Base-by-base conservation (phyloP, 2,113 vertebrate genomes). In the Aramus guarauna region DNA sequence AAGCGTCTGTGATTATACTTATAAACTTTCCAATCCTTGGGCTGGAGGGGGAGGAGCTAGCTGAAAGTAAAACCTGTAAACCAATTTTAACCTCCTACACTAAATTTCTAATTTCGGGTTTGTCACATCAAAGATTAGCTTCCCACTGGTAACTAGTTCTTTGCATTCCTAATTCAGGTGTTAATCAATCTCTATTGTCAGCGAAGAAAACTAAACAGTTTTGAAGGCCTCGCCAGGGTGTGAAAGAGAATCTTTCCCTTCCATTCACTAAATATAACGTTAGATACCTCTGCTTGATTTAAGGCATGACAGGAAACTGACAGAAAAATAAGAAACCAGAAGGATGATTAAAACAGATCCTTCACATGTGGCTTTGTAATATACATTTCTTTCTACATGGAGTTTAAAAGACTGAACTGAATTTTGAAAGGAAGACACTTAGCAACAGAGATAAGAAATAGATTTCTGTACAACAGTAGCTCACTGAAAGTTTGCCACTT, bases 171-270 rank as follows among this genome's bases (percentile, higher is more conserved):
- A 71, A 67, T 85, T 45, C 50, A 82, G 11, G 8, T 39, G 16
- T 81, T 78, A 62, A 62, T 37, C 48, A 69, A 66, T 34, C 39
- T 74, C 2, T 62, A 22, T 14, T 71, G 6, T 48, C 14, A 58
- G 9, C 13, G 47, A 85, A 62, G 50, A 81, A 77, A 92, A 62
- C 3, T 2, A 47, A 74, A 62, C 9, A 21, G 6, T 81, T 87
- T 23, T 30, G 34, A 91, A 87, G 3, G 0, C 4, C 24, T 21
- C 0, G 0, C 21, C 3, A 37, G 27, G 6, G 3, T 75, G 5
- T 36, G 41, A 58, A 87, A 64, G 9, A 59, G 15, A 52, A n/a
- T 63, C 4, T 80, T 79, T 62, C 39, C 2, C 29, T 76, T 56
- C 5, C 6, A 34, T 39, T 1, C 7, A 47, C 24, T 26, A 66